Percentiles rank a stretch among this genome's conserved stretches.
These are phyloP conservation scores for cat (Felis catus) DNA, from an alignment of 2,113 vertebrate genomes.

Conservation along the genomic window DNA sequence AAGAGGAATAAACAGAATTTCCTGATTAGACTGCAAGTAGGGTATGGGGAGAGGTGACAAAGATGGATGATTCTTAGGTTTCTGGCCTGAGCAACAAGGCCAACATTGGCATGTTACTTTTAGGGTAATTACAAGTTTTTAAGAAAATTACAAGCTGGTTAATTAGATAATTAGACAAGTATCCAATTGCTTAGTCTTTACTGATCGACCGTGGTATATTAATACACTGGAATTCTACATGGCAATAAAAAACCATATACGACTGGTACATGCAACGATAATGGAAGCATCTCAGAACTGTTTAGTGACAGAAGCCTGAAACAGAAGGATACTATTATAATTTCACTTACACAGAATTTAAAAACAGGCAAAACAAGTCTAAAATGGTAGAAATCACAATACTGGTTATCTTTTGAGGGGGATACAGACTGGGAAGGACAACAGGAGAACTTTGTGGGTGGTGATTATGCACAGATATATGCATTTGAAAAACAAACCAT, in stretches of 20 bases:
- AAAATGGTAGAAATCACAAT: neutral
- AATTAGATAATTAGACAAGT: conserved; percentile 6
- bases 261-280: neutral
- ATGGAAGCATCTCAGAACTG: neutral
- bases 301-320: neutral
- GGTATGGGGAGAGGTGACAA: neutral
- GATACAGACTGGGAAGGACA: neutral
- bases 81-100: conserved; percentile 20
- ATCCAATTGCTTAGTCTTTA: neutral
- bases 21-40: neutral
- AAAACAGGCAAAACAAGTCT: neutral
- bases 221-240: neutral
- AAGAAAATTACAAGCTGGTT: neutral
- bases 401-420: neutral
- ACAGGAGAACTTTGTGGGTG: neutral
- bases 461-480: neutral
- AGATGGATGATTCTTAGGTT: neutral
- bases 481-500: neutral
- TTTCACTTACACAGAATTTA: neutral
- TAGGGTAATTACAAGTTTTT: neutral
- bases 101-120: neutral
- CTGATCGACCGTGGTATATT: neutral
- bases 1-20: neutral
- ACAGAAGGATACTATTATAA: neutral
- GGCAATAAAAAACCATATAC: neutral